Base-by-base conservation (phyloP, 2,797 vertebrate species). In the Cossypha caffra region DNA sequence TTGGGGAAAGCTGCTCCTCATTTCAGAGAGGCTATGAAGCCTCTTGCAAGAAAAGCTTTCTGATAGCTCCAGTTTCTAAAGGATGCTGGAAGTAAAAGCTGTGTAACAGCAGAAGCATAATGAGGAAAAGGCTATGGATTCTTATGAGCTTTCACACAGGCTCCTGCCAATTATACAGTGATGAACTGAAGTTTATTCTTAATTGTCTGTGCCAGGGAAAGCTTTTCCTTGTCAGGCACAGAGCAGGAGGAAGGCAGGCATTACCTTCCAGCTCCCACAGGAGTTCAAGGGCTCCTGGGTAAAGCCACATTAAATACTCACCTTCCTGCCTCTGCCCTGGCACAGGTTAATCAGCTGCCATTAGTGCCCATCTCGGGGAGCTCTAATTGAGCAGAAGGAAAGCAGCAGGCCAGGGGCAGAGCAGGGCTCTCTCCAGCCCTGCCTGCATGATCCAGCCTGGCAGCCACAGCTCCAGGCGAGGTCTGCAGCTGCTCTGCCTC, bases 201-300 rank as follows among this genome's bases (percentile, higher is more conserved):
- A 68, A 50, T 66, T 83, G 16, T 25, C 68, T 35, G 29, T 71
- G 79, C 12, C 26, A 63, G 16, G 6, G 55, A 66, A 79, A 85
- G 51, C 59, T 85, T 16, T 3, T 25, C 45, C n/a, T 33, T 55
- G 31, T 37, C 5, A 3, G 18, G 51, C 20, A n/a, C 9, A n/a
- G 43, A 54, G 58, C 2, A 1, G n/a, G 37, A 79, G 33, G 59
- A 0, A 0, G 37, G 37, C 1, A 1, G 0, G 14, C 2, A 1
- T 43, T 63, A 69, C 35, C 11, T 28, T 43, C 38, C 43, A 48
- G 29, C 59, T 93, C 37, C 47, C 40, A 10, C 13, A 8, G 0
- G 18, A 29, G n/a, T 13, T 10, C 17, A 38, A 57, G 50, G 48
- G 51, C 33, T 55, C 3, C 38, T 29, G 59, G 6, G 45, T 16